phyloP scores from a whole-genome alignment of 2,888 invertebrate species.

The Cyrtodaria siliqua region DNA sequence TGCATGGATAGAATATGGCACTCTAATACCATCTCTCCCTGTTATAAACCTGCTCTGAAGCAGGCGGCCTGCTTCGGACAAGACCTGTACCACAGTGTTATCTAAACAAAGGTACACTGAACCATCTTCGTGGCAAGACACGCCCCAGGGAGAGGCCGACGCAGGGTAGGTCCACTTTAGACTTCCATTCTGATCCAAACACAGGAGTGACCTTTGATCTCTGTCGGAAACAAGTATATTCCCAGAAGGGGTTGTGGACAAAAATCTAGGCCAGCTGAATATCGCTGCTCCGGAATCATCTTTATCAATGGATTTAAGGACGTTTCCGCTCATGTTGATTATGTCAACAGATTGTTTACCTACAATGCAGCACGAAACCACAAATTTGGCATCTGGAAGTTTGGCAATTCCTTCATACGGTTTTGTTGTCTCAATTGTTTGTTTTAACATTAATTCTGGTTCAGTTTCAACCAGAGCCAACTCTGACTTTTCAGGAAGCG shows the following conservation, averaged over 20 bases:
- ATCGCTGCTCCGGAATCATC: constrained; percentile 45
- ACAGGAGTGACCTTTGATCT: constrained; percentile 62
- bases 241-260: constrained; percentile 53
- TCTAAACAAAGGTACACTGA: constrained; percentile 65
- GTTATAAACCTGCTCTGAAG: constrained; percentile 62
- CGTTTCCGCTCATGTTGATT: constrained; percentile 52
- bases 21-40: constrained; percentile 61
- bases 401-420: constrained; percentile 68
- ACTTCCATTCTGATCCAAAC: constrained; percentile 56
- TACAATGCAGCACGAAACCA: constrained; percentile 64
- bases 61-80: constrained; percentile 59
- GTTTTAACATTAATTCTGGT: constrained; percentile 43
- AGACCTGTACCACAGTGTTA: constrained; percentile 62
- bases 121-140: constrained; percentile 60
- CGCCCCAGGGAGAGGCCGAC: constrained; percentile 68
- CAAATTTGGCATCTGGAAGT: constrained; percentile 56
- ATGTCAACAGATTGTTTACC: constrained; percentile 66
- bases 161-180: constrained; percentile 63
- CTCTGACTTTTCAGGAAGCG: constrained; percentile 66
- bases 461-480: constrained; percentile 56
- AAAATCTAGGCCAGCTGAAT: constrained; percentile 68
- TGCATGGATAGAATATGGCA: constrained; percentile 67
- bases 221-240: constrained; percentile 67
- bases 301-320: constrained; percentile 61
- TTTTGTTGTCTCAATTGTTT: constrained; percentile 60